Evolutionary conservation across 1,140 invertebrate species (phyloP).

Genomic region (Cecropterus lyciades): DNA sequence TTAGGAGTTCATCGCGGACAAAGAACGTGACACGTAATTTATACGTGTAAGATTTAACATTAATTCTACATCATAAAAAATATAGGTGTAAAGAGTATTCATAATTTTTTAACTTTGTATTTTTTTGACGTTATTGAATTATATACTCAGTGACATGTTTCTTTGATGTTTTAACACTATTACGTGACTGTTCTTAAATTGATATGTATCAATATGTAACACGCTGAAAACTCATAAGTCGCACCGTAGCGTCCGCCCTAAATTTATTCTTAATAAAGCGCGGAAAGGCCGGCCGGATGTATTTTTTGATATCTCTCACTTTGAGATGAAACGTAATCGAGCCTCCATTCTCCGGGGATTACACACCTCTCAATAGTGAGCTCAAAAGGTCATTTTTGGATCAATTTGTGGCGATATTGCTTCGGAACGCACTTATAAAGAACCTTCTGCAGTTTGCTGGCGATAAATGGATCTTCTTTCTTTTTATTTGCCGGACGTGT

Average conservation of each 20-base stretch:
- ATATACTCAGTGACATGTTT: too few species aligned
- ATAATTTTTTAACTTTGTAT: too few species aligned
- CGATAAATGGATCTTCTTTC: slow-evolving; percentile 11
- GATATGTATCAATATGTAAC: too few species aligned
- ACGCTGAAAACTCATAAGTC: slow-evolving; percentile 33
- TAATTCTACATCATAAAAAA: too few species aligned
- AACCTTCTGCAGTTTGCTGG: slow-evolving; percentile 8
- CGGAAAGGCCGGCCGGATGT: slow-evolving; percentile 69
- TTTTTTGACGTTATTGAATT: too few species aligned
- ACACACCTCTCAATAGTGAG: slow-evolving; percentile 38
- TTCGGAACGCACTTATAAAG: slow-evolving; percentile 30
- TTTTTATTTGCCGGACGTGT: slow-evolving; percentile 24
- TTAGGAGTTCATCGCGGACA: too few species aligned
- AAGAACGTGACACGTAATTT: too few species aligned
- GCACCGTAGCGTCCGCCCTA: slow-evolving; percentile 49
- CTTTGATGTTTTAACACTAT: too few species aligned
- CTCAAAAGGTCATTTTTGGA: slow-evolving; percentile 42
- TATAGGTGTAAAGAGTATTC: too few species aligned
- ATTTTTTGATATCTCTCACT: slow-evolving; percentile 79
- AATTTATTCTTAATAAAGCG: slow-evolving; percentile 83
- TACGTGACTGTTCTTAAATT: too few species aligned
- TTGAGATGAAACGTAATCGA: slow-evolving; percentile 61
- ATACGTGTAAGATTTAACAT: too few species aligned
- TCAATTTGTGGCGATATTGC: slow-evolving; percentile 52
- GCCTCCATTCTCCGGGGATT: slow-evolving; percentile 55